phyloP scores from a whole-genome alignment of 2,888 invertebrate species.

The Catonia carolina region DNA sequence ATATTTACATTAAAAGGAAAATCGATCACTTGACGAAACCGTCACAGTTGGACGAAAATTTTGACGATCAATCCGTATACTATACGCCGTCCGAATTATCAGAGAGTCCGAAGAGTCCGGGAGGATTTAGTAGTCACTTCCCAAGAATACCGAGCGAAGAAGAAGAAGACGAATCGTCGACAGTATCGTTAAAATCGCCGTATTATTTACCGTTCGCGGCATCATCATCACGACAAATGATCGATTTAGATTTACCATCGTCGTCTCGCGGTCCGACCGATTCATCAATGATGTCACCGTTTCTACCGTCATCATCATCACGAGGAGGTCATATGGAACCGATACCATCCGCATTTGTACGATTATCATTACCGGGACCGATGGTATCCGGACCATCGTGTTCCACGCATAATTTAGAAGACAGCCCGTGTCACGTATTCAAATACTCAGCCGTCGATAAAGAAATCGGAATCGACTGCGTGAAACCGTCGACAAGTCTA shows the following conservation, averaged over 20 bases:
- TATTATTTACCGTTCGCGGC: not conserved
- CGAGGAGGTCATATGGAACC: no score
- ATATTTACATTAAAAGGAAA: conserved; percentile 60
- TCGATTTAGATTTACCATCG: no score
- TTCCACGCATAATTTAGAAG: no score
- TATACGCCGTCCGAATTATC: conserved; percentile 75
- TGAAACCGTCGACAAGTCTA: not conserved
- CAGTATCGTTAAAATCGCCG: conserved; percentile 4
- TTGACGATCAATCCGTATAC: conserved; percentile 67
- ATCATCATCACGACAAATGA: not conserved
- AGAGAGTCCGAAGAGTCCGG: conserved; percentile 35
- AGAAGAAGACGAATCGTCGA: conserved; percentile 6
- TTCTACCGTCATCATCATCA: no score
- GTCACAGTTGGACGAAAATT: conserved; percentile 38
- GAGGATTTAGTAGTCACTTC: not conserved
- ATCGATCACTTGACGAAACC: conserved; percentile 23
- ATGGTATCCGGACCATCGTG: no score
- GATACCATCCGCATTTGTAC: no score
- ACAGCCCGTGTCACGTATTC: conserved; percentile 22
- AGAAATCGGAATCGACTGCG: not conserved
- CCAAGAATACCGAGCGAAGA: conserved; percentile 1
- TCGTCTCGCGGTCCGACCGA: no score
- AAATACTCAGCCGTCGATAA: conserved; percentile 15
- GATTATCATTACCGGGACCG: conserved; percentile 14
- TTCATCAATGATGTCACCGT: no score